These are phyloP conservation scores for Casuarius casuarius DNA, from an alignment of 2,113 vertebrate species.

Conservation along the genomic window DNA sequence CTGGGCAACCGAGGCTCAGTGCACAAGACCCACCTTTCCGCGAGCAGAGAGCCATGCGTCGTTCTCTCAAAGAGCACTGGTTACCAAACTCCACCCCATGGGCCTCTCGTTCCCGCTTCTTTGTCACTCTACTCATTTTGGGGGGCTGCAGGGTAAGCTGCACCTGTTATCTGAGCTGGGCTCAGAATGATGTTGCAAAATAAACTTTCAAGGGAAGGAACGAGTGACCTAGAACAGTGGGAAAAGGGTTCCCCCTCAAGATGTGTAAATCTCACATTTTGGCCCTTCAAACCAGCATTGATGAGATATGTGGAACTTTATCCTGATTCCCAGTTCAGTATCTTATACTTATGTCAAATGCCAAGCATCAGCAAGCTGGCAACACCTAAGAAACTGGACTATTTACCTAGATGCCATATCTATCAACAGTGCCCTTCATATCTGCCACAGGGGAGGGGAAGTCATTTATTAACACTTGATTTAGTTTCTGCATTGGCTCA, in stretches of 20 bases:
- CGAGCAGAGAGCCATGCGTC: not conserved
- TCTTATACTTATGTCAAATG: not conserved
- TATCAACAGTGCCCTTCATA: not conserved
- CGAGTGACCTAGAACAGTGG: not conserved
- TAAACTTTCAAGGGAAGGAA: not conserved
- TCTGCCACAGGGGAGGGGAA: not conserved
- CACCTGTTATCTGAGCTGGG: not conserved
- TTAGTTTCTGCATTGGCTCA: not conserved
- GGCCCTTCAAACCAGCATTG: not conserved
- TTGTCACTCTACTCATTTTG: not conserved
- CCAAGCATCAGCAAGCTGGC: not conserved
- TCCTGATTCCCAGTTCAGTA: not conserved
- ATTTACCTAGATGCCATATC: not conserved
- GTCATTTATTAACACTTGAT: not conserved
- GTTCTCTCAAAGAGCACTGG: not conserved
- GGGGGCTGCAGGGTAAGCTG: not conserved
- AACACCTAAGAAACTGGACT: not conserved
- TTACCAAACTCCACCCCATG: not conserved
- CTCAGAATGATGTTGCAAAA: not conserved
- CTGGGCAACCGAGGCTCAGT: not conserved
- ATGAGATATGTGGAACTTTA: not conserved
- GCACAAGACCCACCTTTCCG: not conserved
- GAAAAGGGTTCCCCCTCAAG: not conserved
- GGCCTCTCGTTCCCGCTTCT: not conserved
- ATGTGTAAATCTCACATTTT: not conserved